phyloP scores from a whole-genome alignment of 2,888 invertebrate species.

The Galerucella pusilla region DNA sequence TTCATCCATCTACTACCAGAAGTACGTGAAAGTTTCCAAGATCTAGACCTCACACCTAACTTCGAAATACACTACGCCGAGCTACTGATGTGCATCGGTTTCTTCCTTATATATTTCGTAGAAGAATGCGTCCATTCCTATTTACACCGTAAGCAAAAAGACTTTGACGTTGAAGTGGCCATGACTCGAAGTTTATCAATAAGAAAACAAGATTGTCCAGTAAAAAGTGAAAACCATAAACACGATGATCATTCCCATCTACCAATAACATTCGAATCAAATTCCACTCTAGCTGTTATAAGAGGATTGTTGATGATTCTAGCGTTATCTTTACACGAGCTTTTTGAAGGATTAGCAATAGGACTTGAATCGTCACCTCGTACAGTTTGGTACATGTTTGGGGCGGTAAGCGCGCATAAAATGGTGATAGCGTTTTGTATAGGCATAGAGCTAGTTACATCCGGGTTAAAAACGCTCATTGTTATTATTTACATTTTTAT shows the following conservation, averaged over 20 bases:
- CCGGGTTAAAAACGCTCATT: slow-evolving; percentile 65
- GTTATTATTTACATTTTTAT: slow-evolving; percentile 71
- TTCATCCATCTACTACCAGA: slow-evolving; percentile 75
- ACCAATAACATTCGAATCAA: slow-evolving; percentile 47
- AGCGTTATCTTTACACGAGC: slow-evolving; percentile 76
- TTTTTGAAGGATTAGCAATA: slow-evolving; percentile 77
- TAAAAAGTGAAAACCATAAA: slow-evolving; percentile 34
- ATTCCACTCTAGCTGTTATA: slow-evolving; percentile 66
- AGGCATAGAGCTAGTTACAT: slow-evolving; percentile 72
- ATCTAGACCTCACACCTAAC: slow-evolving; percentile 65
- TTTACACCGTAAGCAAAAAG: slow-evolving; percentile 63
- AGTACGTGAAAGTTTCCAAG: slow-evolving; percentile 70
- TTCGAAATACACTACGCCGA: slow-evolving; percentile 68
- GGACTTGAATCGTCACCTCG: slow-evolving; percentile 71
- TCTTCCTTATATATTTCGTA: slow-evolving; percentile 73
- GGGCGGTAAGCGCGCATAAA: slow-evolving; percentile 76
- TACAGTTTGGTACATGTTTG: slow-evolving; percentile 73
- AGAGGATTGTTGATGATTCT: slow-evolving; percentile 73
- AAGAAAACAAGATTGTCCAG: slow-evolving; percentile 63
- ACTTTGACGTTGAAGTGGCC: slow-evolving; percentile 51
- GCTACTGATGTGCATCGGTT: slow-evolving; percentile 72
- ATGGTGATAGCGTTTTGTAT: slow-evolving; percentile 76
- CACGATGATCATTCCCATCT: slow-evolving; percentile 22
- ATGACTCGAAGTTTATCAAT: slow-evolving; percentile 67
- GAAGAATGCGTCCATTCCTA: slow-evolving; percentile 72